Evolutionary conservation across 2,888 invertebrate species (phyloP).

Genomic region (Acleris laterana): DNA sequence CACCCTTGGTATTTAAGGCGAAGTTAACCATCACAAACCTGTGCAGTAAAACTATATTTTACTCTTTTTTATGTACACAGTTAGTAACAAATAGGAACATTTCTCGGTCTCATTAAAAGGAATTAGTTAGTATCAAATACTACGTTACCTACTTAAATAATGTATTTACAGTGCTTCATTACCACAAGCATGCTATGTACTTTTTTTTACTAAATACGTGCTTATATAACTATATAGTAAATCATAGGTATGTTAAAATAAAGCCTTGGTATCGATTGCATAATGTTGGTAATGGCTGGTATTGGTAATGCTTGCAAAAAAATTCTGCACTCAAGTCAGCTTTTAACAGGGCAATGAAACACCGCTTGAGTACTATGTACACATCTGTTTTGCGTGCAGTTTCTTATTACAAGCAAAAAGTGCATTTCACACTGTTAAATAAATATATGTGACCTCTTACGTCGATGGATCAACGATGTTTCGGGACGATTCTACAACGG

Average conservation of each 20-base stretch:
- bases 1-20: slow-evolving; percentile 42
- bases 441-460: slow-evolving; percentile 18
- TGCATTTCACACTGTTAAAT: slow-evolving; percentile 13
- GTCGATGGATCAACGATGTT: slow-evolving; percentile 4
- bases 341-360: neutral
- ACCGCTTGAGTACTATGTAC: neutral
- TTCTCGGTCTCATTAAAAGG: slow-evolving; percentile 3
- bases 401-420: slow-evolving; percentile 1
- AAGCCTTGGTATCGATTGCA: neutral
- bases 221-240: too few relatives aligned
- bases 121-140: slow-evolving; percentile 19
- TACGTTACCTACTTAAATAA: slow-evolving; percentile 8
- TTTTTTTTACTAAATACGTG: neutral
- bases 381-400: neutral
- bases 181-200: slow-evolving; percentile 10
- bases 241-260: neutral
- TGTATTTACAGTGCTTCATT: slow-evolving; percentile 25
- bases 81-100: slow-evolving; percentile 24
- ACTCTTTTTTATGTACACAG: slow-evolving; percentile 9
- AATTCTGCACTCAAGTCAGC: neutral
- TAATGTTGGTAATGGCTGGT: too few relatives aligned
- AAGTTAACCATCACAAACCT: slow-evolving; percentile 21
- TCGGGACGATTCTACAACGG: slow-evolving; percentile 10
- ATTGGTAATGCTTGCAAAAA: too few relatives aligned
- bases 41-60: slow-evolving; percentile 14